Evolutionary conservation across 2,888 invertebrate species (phyloP).

Genomic region (Amphimallon solstitiale): DNA sequence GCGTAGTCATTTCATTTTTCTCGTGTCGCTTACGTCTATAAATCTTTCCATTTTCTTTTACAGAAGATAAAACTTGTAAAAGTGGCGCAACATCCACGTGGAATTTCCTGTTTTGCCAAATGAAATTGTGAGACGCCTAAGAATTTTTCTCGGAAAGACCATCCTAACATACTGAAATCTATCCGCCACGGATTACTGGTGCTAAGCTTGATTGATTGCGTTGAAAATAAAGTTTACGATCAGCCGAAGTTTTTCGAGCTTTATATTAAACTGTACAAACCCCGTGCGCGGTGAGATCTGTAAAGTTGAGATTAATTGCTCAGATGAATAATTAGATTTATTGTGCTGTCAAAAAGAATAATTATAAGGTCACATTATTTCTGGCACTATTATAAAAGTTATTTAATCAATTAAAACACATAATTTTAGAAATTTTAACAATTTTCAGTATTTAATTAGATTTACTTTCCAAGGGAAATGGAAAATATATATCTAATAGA

Average conservation of each 20-base stretch:
- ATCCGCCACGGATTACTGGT: constrained; percentile 39
- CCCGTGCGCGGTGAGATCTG: constrained; percentile 2
- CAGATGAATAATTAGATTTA: constrained; percentile 34
- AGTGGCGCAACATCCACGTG: constrained; percentile 34
- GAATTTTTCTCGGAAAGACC: constrained; percentile 26
- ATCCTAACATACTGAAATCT: constrained; percentile 26
- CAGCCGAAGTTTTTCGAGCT: constrained; percentile 26
- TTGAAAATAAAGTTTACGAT: constrained; percentile 38
- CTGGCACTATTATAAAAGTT: no score
- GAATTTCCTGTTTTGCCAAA: constrained; percentile 41
- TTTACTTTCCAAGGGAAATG: no score
- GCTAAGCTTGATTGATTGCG: constrained; percentile 42
- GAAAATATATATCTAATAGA: no score
- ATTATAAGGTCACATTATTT: no score
- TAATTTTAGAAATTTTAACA: no score
- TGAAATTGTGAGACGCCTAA: constrained; percentile 42
- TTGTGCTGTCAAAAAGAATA: not conserved
- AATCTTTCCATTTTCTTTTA: constrained; percentile 44
- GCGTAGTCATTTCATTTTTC: not conserved
- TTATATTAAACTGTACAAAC: constrained; percentile 18
- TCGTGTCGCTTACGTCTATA: constrained; percentile 11
- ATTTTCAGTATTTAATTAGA: no score
- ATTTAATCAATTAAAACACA: no score
- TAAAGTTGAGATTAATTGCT: constrained; percentile 30
- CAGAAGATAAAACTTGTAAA: constrained; percentile 49